Base-by-base conservation (phyloP, 2,113 vertebrate species). In the Natator depressus region DNA sequence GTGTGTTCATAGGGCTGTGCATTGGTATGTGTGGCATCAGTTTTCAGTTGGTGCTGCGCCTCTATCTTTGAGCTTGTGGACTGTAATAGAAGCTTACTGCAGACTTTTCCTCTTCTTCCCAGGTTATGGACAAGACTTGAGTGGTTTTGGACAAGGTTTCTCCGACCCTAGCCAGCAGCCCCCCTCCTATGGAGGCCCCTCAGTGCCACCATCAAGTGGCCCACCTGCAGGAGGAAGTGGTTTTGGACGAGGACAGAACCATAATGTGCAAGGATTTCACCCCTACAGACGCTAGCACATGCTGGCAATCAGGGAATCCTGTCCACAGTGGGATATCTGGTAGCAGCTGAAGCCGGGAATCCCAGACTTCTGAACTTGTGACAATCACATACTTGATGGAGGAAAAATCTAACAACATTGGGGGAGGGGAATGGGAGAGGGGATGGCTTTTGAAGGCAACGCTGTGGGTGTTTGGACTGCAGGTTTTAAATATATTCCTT, bases 91-190 rank as follows among this genome's bases (percentile, higher is more conserved):
- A 25, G 35, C 94, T 98, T n/a, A 98, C 81, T 2, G 62, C 38
- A 31, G 82, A 79, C 57, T 92, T 93, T 91, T 75, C 76, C 87
- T 93, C 49, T 84, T 93, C 82, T 95, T 95, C 65, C 78, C 98
- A 99, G 99, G 99, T 96, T 99, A 99, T 76, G 99, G 99, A 97
- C 99, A 99, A 98, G 99, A 99, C 97, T 99, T 99, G 98, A 99
- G 99, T 84, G 99, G 99, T 94, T 99, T 99, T 59, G 99, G 99
- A 96, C 99, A 99, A 98, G 99, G 98, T 96, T 99, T 99, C 97
- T 99, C 99, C 83, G 99, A 99, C 80, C 99, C 99, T 97, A 99
- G 98, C 98, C 99, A 99, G 98, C 99, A 99, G 84, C 98, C 98
- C 89, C 98, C 99, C 59, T 99, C 99, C 93, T 99, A 99, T 0